A percentile compares a stretch with the other conserved stretches of the same genome.
phyloP scores from a whole-genome alignment of 2,797 vertebrate genomes.

The Parauchenoglanis punctatus region DNA sequence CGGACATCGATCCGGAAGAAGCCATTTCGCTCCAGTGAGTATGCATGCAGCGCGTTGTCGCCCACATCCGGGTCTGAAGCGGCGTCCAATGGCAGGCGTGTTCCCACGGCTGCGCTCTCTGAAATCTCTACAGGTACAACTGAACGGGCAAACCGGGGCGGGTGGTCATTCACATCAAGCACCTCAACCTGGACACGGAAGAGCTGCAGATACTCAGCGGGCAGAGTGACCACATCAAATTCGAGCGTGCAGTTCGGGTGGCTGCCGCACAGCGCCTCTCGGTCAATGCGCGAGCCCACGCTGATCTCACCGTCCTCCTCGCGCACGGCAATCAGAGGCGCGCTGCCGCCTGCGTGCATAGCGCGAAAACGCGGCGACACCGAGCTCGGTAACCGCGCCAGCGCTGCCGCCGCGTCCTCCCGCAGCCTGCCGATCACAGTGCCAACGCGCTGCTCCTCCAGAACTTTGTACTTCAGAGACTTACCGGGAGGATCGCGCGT shows the following conservation, averaged over 20 bases:
- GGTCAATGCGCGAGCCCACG: constrained; percentile 90
- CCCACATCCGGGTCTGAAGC: constrained; percentile 93
- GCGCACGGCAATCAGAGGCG: constrained; percentile 83
- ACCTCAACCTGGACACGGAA: constrained; percentile 96
- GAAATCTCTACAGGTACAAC: constrained; percentile 94
- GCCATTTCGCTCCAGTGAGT: constrained; percentile 87
- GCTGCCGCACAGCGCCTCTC: constrained; percentile 93
- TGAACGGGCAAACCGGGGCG: constrained; percentile 89
- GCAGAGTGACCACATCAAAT: constrained; percentile 95
- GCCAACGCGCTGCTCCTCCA: constrained; percentile 93
- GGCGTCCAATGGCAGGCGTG: constrained; percentile 89
- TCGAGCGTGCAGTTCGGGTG: constrained; percentile 94
- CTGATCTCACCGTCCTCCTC: constrained; percentile 94
- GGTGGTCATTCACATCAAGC: constrained; percentile 96
- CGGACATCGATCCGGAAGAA: constrained; percentile 91
- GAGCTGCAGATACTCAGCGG: constrained; percentile 92
- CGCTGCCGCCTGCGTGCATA: constrained; percentile 85
- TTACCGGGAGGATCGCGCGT: constrained; percentile 71
- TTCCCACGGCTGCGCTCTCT: constrained; percentile 92
- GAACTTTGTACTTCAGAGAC: constrained; percentile 93
- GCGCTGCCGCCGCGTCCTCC: constrained; percentile 86
- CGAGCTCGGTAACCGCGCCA: constrained; percentile 84
- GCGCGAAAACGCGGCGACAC: constrained; percentile 88
- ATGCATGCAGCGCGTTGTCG: constrained; percentile 90
- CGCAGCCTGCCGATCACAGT: constrained; percentile 87